A percentile compares a stretch with the other conserved stretches of the same genome.
phyloP scores from a whole-genome alignment of 2,888 invertebrate genomes.

The Scaptomyza caliginosa region DNA sequence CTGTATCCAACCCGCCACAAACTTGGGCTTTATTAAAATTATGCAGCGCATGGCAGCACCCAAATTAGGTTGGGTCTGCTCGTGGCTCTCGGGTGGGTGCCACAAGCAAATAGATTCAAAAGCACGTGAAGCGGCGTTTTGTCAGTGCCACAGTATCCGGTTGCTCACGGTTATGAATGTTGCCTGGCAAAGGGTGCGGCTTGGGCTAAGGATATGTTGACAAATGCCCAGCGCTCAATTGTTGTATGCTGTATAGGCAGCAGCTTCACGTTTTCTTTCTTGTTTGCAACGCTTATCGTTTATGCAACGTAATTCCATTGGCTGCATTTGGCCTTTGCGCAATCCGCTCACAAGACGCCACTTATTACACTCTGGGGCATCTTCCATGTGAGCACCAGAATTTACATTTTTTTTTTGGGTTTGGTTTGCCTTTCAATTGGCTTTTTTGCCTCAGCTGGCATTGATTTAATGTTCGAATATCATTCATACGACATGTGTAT shows the following conservation, averaged over 20 bases:
- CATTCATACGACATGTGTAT: slow-evolving; percentile 47
- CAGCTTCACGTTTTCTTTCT: too few relatives aligned
- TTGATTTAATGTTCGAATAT: slow-evolving; percentile 55
- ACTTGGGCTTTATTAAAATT: slow-evolving; percentile 67
- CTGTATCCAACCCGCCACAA: slow-evolving; percentile 23
- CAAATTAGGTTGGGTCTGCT: slow-evolving; percentile 55
- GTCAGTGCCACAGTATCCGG: slow-evolving; percentile 60
- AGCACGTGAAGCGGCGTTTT: slow-evolving; percentile 57
- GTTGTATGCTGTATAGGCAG: slow-evolving; percentile 18
- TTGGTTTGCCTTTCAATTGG: slow-evolving; percentile 42
- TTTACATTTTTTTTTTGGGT: slow-evolving; percentile 36
- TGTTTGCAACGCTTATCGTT: slow-evolving; percentile 14
- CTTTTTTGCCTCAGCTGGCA: slow-evolving; percentile 48
- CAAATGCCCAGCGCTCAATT: slow-evolving; percentile 61
- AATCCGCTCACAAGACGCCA: slow-evolving; percentile 25
- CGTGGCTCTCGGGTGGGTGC: slow-evolving; percentile 11
- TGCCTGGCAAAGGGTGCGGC: neutral
- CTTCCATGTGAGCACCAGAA: slow-evolving; percentile 26
- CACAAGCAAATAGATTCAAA: slow-evolving; percentile 33
- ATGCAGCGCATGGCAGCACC: slow-evolving; percentile 56
- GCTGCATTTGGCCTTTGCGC: slow-evolving; percentile 32
- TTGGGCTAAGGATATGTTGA: slow-evolving; percentile 31
- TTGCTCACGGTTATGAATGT: slow-evolving; percentile 33
- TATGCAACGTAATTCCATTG: slow-evolving; percentile 36
- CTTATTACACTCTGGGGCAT: slow-evolving; percentile 25